phyloP scores from a whole-genome alignment of 2,888 invertebrate genomes.

The Merodon equestris region DNA sequence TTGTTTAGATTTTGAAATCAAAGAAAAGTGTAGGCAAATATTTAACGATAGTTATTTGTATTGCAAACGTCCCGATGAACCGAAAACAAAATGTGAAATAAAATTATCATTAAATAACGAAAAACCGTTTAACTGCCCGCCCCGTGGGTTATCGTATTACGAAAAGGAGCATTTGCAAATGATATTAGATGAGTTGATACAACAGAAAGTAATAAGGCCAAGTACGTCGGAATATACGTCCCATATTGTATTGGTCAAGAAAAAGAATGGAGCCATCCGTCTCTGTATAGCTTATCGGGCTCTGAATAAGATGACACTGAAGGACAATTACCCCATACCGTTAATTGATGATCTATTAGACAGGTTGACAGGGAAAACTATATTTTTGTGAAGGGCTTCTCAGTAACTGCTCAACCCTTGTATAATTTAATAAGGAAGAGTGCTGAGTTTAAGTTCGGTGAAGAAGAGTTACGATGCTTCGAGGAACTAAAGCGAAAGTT shows the following conservation, averaged over 20 bases:
- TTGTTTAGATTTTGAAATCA: background rate
- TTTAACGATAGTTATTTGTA: background rate
- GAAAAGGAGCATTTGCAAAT: constrained; percentile 20
- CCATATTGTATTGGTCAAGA: constrained; percentile 41
- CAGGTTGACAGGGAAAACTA: too few relatives aligned
- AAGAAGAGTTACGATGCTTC: constrained; percentile 24
- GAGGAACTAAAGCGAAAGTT: constrained; percentile 25
- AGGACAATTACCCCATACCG: background rate
- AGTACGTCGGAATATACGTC: constrained; percentile 55
- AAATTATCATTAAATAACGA: constrained; percentile 18
- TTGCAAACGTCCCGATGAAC: constrained; percentile 2
- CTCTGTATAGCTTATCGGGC: constrained; percentile 45
- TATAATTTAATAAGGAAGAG: constrained; percentile 25
- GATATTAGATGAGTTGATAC: background rate
- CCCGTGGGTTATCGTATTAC: constrained; percentile 44
- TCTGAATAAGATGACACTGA: constrained; percentile 7
- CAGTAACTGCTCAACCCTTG: constrained; percentile 20
- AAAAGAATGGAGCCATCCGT: constrained; percentile 47
- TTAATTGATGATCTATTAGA: too few relatives aligned
- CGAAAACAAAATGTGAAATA: constrained; percentile 3
- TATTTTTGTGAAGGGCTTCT: constrained; percentile 18
- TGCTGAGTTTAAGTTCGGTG: constrained; percentile 19
- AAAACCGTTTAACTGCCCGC: constrained; percentile 28
- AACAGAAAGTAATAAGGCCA: constrained; percentile 34
- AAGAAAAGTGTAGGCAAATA: background rate